Conservation (phyloP, 1,140 invertebrate genomes). For the Meloidogyne hapla region DNA sequence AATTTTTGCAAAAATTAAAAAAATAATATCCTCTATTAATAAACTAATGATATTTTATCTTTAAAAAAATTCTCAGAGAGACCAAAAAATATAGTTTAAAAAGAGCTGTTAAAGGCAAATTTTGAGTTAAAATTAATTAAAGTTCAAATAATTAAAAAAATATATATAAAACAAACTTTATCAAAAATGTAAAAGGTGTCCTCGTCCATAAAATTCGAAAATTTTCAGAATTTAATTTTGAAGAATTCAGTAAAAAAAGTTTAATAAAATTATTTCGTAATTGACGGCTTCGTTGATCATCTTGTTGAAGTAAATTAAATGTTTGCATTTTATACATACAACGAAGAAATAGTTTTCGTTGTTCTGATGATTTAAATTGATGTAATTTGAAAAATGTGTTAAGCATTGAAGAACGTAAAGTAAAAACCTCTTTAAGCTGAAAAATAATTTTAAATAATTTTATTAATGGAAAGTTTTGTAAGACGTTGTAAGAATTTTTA, state of each 20-base stretch:
- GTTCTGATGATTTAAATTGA: slow-evolving; percentile 21
- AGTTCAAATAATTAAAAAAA: too few relatives aligned
- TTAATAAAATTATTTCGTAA: slow-evolving; percentile 1
- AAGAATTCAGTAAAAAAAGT: background rate
- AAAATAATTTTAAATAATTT: background rate
- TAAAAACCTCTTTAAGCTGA: slow-evolving; percentile 19
- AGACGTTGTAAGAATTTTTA: slow-evolving; percentile 15
- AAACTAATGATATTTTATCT: too few relatives aligned
- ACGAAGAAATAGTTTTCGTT: slow-evolving; percentile 13
- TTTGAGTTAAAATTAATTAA: too few relatives aligned
- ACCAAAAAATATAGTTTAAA: too few relatives aligned
- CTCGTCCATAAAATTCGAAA: slow-evolving; percentile 23
- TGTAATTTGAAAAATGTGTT: slow-evolving; percentile 12
- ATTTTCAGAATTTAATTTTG: slow-evolving; percentile 8
- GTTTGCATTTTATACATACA: slow-evolving; percentile 26
- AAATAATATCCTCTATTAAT: too few relatives aligned
- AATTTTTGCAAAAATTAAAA: too few relatives aligned
- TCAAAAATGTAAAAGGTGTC: slow-evolving; percentile 21
- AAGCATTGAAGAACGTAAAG: slow-evolving; percentile 20
- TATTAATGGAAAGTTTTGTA: too few relatives aligned
- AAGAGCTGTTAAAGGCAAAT: too few relatives aligned
- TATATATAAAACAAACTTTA: background rate
- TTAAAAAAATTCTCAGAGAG: too few relatives aligned
- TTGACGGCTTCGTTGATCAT: slow-evolving; percentile 6
- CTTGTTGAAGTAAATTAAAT: slow-evolving; percentile 17